Evolutionary conservation across 2,797 vertebrate genomes (phyloP), one percentile per base, ranked within the genome.

Genomic region (Zonotrichia albicollis): DNA sequence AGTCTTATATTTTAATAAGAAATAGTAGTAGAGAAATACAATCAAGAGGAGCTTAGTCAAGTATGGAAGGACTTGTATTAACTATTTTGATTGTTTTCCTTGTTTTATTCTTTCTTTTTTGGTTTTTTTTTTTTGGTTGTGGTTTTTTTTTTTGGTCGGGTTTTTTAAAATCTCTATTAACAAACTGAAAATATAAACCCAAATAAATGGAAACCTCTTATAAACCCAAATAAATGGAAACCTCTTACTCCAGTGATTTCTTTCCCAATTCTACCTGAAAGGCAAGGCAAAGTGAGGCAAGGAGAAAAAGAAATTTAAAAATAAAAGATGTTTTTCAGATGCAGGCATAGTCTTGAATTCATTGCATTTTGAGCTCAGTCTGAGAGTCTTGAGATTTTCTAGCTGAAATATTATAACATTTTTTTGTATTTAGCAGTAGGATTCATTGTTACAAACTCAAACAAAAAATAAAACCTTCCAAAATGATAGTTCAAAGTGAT

Each of bases 141-240:
- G 1, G 2, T n/a, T n/a, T n/a, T n/a, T n/a, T 34, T 57, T 30
- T 15, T 5, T 61, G 29, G 13, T 7, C 11, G 9, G 3, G 9
- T 43, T 38, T 16, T 1, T 14, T 22, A 4, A 23, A 58, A 17
- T 53, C 8, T 58, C 5, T 46, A 43, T 13, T 55, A 45, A 21
- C 5, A 42, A 77, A 78, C 3, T 40, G 7, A 53, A 67, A 81
- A 7, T 21, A 40, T 60, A 29, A 79, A 71, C 75, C 2, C 3
- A 77, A 65, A 58, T 3, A 77, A 54, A 77, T 5, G 2, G 45
- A 26, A 62, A 20, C 1, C 21, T 67, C 14, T 53, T 61, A 8
- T 30, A 29, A 79, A 71, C 75, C 2, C 3, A 77, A 65, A 58
- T 3, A 77, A 54, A 77, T 5, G 2, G 45, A 26, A 62, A 20